A percentile compares a stretch with the other conserved stretches of the same genome.
These are phyloP conservation scores for Musca vetustissima DNA, from an alignment of 1,140 invertebrate genomes.

Conservation along the genomic window DNA sequence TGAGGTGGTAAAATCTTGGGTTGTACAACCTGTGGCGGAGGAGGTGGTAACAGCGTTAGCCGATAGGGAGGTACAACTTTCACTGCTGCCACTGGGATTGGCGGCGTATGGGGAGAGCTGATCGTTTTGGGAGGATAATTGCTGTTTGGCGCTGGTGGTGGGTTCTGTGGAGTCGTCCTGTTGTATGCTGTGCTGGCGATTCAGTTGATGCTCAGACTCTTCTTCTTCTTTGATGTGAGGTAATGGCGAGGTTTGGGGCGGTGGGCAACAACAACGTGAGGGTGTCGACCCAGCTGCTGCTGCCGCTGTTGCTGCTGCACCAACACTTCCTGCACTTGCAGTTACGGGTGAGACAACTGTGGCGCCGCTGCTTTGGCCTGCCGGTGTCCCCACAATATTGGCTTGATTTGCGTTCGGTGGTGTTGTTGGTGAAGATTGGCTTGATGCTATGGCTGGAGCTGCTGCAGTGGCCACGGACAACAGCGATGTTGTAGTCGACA, in stretches of 20 bases:
- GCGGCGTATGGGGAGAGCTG: constrained; percentile 26
- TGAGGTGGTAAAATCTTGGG: constrained; percentile 41
- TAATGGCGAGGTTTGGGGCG: constrained; percentile 57
- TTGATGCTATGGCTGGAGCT: constrained; percentile 29
- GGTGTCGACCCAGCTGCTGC: constrained; percentile 57
- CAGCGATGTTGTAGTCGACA: constrained; percentile 26
- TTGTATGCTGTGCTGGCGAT: constrained; percentile 55
- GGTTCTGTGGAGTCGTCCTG: constrained; percentile 50
- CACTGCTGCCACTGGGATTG: constrained; percentile 46
- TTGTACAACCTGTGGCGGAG: constrained; percentile 16
- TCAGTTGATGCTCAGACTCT: constrained; percentile 60
- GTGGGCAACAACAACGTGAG: constrained; percentile 41
- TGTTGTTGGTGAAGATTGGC: constrained; percentile 29
- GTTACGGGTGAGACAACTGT: constrained; percentile 12
- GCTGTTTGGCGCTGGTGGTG: constrained; percentile 44
- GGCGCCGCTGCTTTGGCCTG: constrained; percentile 9
- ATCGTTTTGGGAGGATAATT: constrained; percentile 41
- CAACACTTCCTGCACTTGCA: constrained; percentile 46
- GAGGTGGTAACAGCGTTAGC: constrained; percentile 35
- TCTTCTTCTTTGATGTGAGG: constrained; percentile 65
- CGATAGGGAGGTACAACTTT: constrained; percentile 46
- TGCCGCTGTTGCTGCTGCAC: constrained; percentile 56
- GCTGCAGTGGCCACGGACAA: constrained; percentile 31
- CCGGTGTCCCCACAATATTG: not conserved
- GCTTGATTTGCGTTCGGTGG: constrained; percentile 23